Conservation (phyloP, 2,797 vertebrate species). For the Syndactyla subalaris region DNA sequence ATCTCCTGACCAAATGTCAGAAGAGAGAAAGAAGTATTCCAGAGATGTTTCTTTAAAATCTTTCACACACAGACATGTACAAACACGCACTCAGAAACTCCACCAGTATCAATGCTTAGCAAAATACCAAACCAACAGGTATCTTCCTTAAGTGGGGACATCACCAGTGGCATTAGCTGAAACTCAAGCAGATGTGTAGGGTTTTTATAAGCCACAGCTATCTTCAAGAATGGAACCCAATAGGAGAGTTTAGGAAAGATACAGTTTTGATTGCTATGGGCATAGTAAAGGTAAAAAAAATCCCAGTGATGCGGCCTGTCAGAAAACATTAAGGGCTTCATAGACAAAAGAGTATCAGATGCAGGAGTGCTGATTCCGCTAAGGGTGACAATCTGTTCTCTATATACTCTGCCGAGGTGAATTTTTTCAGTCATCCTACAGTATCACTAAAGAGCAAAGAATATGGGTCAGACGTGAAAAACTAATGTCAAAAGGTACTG, state of each 20-base stretch:
- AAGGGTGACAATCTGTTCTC: background rate
- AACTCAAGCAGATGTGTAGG: background rate
- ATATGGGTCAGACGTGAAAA: background rate
- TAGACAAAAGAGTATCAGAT: background rate
- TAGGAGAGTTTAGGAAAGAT: background rate
- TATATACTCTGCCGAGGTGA: accelerated
- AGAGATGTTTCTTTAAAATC: background rate
- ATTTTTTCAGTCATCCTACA: background rate
- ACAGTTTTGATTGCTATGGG: background rate
- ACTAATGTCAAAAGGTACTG: background rate
- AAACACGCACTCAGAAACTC: background rate
- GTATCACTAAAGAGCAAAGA: background rate
- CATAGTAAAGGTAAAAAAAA: background rate
- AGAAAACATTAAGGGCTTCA: background rate
- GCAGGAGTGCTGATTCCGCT: accelerated
- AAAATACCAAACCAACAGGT: background rate
- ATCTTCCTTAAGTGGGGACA: background rate
- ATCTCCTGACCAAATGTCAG: background rate
- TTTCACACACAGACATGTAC: background rate
- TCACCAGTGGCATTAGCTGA: background rate
- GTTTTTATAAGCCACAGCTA: background rate
- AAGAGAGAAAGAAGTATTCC: background rate
- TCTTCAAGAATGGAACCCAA: background rate
- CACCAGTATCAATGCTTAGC: background rate
- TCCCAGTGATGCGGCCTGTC: background rate